phyloP scores from a whole-genome alignment of 2,113 vertebrate genomes.

The Gallinago jamesoni region DNA sequence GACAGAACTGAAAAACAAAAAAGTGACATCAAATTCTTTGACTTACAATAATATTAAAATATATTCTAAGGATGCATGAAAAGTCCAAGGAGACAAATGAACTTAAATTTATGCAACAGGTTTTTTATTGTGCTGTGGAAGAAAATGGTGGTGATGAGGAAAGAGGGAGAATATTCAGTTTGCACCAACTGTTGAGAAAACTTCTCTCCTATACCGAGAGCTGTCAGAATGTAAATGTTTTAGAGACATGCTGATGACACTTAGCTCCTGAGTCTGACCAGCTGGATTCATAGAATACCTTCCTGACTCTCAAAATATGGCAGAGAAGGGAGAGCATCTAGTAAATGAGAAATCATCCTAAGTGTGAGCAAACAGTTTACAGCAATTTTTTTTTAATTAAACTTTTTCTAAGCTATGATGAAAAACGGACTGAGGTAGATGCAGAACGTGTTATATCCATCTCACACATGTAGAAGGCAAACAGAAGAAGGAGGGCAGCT shows the following conservation, averaged over 20 bases:
- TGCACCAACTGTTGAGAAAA: not conserved
- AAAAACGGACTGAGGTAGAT: not conserved
- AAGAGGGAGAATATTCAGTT: not conserved
- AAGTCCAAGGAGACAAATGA: not conserved
- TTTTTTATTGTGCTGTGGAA: not conserved
- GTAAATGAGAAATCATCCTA: not conserved
- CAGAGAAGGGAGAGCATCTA: not conserved
- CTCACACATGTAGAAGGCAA: not conserved
- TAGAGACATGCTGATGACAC: not conserved
- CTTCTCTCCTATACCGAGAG: not conserved
- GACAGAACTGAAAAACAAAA: not conserved
- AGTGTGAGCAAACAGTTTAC: not conserved
- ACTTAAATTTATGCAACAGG: not conserved
- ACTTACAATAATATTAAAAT: not conserved
- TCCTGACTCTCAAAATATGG: not conserved
- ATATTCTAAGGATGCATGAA: not conserved
- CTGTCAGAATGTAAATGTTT: not conserved
- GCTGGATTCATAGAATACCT: not conserved
- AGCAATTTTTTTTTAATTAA: not conserved
- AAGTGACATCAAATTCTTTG: not conserved
- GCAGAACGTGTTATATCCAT: not conserved
- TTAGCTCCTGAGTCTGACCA: not conserved
- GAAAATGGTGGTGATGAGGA: not conserved
- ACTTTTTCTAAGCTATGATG: not conserved
- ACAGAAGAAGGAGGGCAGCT: not conserved